Conservation (phyloP, 2,113 vertebrate genomes). For the Calonectris borealis region DNA sequence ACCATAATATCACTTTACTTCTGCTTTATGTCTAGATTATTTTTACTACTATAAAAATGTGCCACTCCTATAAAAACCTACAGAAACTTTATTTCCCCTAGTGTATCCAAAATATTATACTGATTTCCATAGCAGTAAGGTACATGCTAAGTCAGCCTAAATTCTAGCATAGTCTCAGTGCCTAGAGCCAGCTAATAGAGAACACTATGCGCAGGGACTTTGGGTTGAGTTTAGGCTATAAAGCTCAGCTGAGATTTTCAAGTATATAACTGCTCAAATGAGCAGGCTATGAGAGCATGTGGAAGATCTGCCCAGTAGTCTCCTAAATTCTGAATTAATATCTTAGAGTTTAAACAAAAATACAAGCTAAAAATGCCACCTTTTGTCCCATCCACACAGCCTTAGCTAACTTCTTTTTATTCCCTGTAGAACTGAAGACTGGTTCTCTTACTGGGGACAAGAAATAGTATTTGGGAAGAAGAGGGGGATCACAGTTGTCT, state of each 20-base stretch:
- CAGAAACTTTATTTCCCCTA: not conserved
- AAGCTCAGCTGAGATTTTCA: not conserved
- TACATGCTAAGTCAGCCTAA: not conserved
- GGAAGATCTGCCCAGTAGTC: not conserved
- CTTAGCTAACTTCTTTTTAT: not conserved
- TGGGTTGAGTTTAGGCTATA: not conserved
- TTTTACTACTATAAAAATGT: not conserved
- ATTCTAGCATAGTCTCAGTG: not conserved
- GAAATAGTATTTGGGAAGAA: not conserved
- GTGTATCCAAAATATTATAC: not conserved
- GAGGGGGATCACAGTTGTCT: not conserved
- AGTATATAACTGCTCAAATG: not conserved
- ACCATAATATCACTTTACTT: not conserved
- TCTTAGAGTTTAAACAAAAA: not conserved
- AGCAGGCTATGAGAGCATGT: not conserved
- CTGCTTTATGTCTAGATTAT: not conserved
- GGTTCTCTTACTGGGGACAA: not conserved
- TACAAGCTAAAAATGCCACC: not conserved
- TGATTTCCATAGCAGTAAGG: not conserved
- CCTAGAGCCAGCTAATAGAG: not conserved
- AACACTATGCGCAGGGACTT: not conserved
- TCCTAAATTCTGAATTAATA: not conserved
- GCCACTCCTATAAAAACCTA: not conserved
- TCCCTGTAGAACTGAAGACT: not conserved
- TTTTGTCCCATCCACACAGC: not conserved